Percentiles rank a stretch among this genome's conserved stretches.
Conservation (phyloP, 1,140 invertebrate species). For the Thereuonema tuberculata region DNA sequence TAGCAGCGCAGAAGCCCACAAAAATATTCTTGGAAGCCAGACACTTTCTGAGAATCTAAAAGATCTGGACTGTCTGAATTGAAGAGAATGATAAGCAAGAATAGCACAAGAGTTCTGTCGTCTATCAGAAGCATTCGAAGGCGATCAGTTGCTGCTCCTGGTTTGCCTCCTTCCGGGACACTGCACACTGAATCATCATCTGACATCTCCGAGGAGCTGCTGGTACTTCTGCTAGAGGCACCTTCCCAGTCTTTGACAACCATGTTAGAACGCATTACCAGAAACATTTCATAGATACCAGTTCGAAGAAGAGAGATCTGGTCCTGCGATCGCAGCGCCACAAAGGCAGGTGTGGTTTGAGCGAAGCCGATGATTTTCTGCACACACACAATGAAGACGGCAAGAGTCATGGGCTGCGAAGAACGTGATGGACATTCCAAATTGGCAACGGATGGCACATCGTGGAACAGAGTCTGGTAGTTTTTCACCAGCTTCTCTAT, state of each 20-base stretch:
- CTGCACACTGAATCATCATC: constrained; percentile 38
- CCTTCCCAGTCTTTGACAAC: constrained; percentile 8
- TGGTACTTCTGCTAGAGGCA: constrained; percentile 19
- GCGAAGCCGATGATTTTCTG: constrained; percentile 26
- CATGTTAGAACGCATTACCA: constrained; percentile 9
- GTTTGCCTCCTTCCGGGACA: constrained; percentile 31
- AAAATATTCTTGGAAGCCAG: constrained; percentile 33
- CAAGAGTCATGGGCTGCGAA: not conserved
- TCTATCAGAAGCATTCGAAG: constrained; percentile 34
- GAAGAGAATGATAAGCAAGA: constrained; percentile 37
- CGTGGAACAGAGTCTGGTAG: not conserved
- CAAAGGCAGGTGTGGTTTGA: constrained; percentile 28
- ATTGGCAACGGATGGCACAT: not conserved
- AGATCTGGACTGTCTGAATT: constrained; percentile 36
- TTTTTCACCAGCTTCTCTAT: not conserved
- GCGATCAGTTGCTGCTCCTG: too few species aligned
- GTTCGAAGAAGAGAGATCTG: constrained; percentile 36
- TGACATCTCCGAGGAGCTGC: constrained; percentile 24
- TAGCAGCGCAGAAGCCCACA: constrained; percentile 36
- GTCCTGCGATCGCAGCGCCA: constrained; percentile 30
- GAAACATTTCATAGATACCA: constrained; percentile 35
- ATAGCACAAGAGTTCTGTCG: constrained; percentile 36
- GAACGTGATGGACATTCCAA: not conserved
- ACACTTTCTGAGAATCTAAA: constrained; percentile 25
- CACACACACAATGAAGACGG: not conserved